Percentiles rank a stretch among this genome's conserved stretches.
Conservation (phyloP, 2,888 invertebrate genomes). For the Onchidella celtica region DNA sequence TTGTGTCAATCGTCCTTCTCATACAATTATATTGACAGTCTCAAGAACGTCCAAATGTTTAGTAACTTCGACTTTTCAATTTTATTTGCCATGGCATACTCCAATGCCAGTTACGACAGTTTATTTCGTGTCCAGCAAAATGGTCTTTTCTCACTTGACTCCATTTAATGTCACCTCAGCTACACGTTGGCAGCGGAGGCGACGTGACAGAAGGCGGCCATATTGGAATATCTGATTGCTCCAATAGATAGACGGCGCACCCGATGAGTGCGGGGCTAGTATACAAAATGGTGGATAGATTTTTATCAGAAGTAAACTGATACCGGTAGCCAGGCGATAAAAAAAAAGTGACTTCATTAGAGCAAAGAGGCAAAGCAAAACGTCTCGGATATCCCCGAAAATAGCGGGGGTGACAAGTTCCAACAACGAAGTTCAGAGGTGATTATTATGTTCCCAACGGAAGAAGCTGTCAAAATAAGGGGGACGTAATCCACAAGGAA, state of each 20-base stretch:
- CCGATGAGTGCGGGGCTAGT: not conserved
- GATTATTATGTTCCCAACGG: not conserved
- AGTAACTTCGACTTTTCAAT: too few relatives aligned
- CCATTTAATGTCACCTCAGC: not conserved
- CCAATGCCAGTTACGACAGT: not conserved
- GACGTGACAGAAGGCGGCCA: not conserved
- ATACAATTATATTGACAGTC: too few relatives aligned
- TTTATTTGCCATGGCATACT: too few relatives aligned
- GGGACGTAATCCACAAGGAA: not conserved
- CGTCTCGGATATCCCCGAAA: not conserved
- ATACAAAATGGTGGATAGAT: slow-evolving; percentile 42
- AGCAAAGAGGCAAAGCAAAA: not conserved
- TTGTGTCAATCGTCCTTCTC: too few relatives aligned
- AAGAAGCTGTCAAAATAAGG: not conserved
- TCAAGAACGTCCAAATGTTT: too few relatives aligned
- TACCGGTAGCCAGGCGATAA: slow-evolving; percentile 9
- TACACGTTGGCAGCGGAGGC: not conserved
- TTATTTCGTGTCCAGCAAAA: too few relatives aligned
- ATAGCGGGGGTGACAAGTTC: not conserved
- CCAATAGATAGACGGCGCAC: slow-evolving; percentile 2
- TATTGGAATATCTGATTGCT: slow-evolving; percentile 41
- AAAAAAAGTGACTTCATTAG: slow-evolving; percentile 35
- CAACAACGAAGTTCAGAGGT: not conserved
- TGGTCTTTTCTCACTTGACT: not conserved
- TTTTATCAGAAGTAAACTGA: slow-evolving; percentile 9